Percentiles rank a stretch among this genome's conserved stretches.
Conservation (phyloP, 2,888 invertebrate species). For the Platerodrilus igneus region DNA sequence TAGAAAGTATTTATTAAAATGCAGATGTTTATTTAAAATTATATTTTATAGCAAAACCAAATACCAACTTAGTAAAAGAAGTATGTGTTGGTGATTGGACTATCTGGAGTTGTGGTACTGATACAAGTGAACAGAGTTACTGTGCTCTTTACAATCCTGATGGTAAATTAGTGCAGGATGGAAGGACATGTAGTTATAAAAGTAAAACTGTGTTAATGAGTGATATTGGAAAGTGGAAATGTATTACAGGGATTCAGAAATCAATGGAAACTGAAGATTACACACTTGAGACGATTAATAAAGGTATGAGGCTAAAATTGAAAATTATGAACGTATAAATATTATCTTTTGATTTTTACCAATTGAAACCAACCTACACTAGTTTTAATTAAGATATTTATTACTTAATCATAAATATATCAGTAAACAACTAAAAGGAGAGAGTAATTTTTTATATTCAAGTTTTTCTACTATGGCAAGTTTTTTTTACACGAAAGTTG, state of each 20-base stretch:
- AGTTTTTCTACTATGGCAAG: too few species aligned
- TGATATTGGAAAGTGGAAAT: conserved; percentile 23
- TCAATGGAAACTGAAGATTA: conserved; percentile 19
- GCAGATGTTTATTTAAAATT: neutral
- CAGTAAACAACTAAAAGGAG: too few species aligned
- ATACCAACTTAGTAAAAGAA: neutral
- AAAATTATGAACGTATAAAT: neutral
- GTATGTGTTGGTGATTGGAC: neutral
- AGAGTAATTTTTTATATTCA: too few species aligned
- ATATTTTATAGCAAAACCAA: neutral
- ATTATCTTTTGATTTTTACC: too few species aligned
- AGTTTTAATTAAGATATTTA: too few species aligned
- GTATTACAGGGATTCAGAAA: conserved; percentile 13
- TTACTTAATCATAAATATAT: too few species aligned
- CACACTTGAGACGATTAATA: conserved; percentile 15
- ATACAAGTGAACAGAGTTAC: conserved; percentile 8
- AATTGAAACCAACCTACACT: too few species aligned
- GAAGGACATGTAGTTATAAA: conserved; percentile 4
- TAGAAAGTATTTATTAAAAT: neutral
- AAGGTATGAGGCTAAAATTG: too few species aligned
- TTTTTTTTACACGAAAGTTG: too few species aligned
- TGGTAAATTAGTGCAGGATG: conserved; percentile 14
- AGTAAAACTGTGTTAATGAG: conserved; percentile 6
- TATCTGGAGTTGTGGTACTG: neutral
- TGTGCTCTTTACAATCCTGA: conserved; percentile 23